A percentile compares a stretch with the other conserved stretches of the same genome.
Evolutionary conservation across 2,797 vertebrate species (phyloP).

Genomic region (Xenentodon cancila): DNA sequence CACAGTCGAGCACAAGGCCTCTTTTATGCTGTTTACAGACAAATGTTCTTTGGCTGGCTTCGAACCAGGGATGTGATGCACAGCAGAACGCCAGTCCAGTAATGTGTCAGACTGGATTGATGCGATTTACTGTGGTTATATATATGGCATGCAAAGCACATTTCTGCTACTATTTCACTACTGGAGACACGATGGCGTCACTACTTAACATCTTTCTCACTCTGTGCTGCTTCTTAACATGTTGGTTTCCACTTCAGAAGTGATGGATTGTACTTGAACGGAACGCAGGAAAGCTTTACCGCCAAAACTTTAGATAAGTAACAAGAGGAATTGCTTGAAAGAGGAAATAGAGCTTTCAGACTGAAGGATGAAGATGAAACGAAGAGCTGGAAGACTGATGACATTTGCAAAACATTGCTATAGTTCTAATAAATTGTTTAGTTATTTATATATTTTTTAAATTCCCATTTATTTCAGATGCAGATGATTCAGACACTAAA

Average conservation of each 20-base stretch:
- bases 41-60: slow-evolving; percentile 43
- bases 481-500: no score
- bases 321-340: slow-evolving; percentile 33
- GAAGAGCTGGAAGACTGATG: background rate
- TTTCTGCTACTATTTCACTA: slow-evolving; percentile 48
- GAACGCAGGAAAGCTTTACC: slow-evolving; percentile 12
- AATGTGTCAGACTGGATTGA: slow-evolving; percentile 64
- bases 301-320: slow-evolving; percentile 12
- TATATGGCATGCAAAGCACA: slow-evolving; percentile 59
- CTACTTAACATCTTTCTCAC: slow-evolving; percentile 7
- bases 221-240: background rate
- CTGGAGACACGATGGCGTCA: slow-evolving; percentile 18
- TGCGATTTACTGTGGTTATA: slow-evolving; percentile 54
- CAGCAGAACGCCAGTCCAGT: slow-evolving; percentile 62
- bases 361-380: slow-evolving; percentile 27
- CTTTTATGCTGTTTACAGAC: slow-evolving; percentile 61
- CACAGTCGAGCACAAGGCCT: slow-evolving; percentile 53
- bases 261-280: background rate
- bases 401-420: background rate
- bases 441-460: background rate
- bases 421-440: background rate
- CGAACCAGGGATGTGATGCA: slow-evolving; percentile 55
- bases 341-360: slow-evolving; percentile 2
- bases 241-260: slow-evolving; percentile 15
- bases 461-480: no score